Conservation (phyloP, 2,113 vertebrate species). For the Elachura formosa region DNA sequence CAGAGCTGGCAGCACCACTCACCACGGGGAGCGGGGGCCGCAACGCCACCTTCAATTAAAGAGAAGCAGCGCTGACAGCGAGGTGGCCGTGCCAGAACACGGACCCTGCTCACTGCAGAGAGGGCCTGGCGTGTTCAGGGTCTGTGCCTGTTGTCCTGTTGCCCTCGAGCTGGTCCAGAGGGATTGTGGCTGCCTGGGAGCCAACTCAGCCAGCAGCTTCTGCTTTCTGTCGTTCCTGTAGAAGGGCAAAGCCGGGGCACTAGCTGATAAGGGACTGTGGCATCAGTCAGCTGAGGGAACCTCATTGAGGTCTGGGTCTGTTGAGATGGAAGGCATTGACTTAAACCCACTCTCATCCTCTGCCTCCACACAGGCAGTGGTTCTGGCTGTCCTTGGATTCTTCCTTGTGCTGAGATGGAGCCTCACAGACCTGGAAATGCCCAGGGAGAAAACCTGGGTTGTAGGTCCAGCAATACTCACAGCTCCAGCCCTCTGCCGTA, state of each 20-base stretch:
- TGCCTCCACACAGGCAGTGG: not conserved
- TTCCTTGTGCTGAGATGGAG: not conserved
- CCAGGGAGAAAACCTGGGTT: not conserved
- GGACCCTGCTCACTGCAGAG: rapidly evolving
- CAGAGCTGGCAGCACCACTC: conserved; percentile 43
- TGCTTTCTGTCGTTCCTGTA: not conserved
- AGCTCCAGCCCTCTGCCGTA: not conserved
- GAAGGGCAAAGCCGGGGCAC: not conserved
- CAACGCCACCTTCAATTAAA: conserved; percentile 34
- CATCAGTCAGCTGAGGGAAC: rapidly evolving
- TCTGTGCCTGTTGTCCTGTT: not conserved
- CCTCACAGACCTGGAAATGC: not conserved
- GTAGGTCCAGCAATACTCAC: not conserved
- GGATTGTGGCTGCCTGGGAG: not conserved
- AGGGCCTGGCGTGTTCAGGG: not conserved
- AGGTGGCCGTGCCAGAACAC: not conserved
- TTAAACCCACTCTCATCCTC: rapidly evolving
- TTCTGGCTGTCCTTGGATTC: not conserved
- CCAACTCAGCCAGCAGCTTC: not conserved
- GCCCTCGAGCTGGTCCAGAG: not conserved
- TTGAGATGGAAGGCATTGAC: not conserved
- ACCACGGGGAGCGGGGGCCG: not conserved
- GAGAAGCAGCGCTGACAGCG: not conserved
- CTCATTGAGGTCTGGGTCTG: not conserved
- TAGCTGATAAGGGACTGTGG: rapidly evolving